Percentiles rank a stretch among this genome's conserved stretches.
phyloP scores from a whole-genome alignment of 1,140 invertebrate species.

The Drepana arcuata region DNA sequence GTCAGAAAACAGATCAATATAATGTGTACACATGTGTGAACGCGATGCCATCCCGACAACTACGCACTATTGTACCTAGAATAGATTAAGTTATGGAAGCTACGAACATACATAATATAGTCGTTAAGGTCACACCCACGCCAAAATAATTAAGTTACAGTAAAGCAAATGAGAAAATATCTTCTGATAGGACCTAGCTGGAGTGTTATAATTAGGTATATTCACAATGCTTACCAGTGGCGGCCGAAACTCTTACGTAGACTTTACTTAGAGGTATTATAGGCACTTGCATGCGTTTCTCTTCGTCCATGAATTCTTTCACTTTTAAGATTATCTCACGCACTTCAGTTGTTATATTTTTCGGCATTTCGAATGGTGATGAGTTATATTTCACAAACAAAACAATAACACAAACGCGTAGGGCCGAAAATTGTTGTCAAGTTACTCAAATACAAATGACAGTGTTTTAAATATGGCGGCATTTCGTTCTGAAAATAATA shows the following conservation, averaged over 20 bases:
- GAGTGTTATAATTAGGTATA: slow-evolving; percentile 2
- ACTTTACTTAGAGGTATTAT: slow-evolving; percentile 64
- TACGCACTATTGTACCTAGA: too few relatives aligned
- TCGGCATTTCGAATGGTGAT: slow-evolving; percentile 39
- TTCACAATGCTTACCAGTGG: slow-evolving; percentile 37
- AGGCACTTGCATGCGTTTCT: slow-evolving; percentile 62
- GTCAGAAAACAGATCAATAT: too few relatives aligned
- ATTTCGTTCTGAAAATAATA: too few relatives aligned
- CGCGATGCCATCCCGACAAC: too few relatives aligned
- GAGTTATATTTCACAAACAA: background rate
- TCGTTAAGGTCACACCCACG: too few relatives aligned
- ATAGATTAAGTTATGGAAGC: too few relatives aligned
- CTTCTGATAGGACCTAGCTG: too few relatives aligned
- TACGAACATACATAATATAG: too few relatives aligned
- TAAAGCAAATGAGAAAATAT: too few relatives aligned
- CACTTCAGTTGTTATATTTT: slow-evolving; percentile 64
- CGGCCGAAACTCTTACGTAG: slow-evolving; percentile 55
- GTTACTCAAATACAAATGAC: slow-evolving; percentile 20
- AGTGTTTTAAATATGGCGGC: slow-evolving; percentile 2
- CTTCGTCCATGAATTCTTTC: slow-evolving; percentile 65
- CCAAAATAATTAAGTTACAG: too few relatives aligned
- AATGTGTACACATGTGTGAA: too few relatives aligned
- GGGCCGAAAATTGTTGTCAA: slow-evolving; percentile 12
- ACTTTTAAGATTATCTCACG: slow-evolving; percentile 63
- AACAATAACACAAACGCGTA: too few relatives aligned